These are phyloP conservation scores for Drosophila virilis DNA, from an alignment of 1,140 invertebrate species.

Conservation along the genomic window DNA sequence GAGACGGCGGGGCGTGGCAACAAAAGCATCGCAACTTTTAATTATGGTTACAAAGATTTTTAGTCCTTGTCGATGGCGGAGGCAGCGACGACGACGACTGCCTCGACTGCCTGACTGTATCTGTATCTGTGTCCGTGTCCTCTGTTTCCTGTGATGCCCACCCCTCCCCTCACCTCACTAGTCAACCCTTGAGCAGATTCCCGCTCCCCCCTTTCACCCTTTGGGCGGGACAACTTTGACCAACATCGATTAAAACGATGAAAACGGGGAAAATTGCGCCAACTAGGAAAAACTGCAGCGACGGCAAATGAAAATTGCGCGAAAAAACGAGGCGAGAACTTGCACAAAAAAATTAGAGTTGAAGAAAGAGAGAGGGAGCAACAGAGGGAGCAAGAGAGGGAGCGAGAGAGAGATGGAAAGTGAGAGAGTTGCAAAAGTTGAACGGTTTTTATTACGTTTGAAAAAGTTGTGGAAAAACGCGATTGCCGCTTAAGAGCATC, in stretches of 20 bases:
- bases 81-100: constrained; percentile 16
- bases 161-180: constrained; percentile 35
- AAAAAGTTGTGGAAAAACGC: constrained; percentile 79
- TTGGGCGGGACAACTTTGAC: constrained; percentile 64
- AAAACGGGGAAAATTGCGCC: constrained; percentile 81
- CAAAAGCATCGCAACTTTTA: constrained; percentile 72
- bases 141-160: constrained; percentile 7
- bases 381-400: not conserved
- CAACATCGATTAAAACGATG: constrained; percentile 83
- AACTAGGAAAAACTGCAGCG: constrained; percentile 79
- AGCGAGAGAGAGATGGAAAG: constrained; percentile 22
- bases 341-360: constrained; percentile 6
- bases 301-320: constrained; percentile 76
- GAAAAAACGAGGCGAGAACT: constrained; percentile 40
- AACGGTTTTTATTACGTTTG: constrained; percentile 78
- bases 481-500: constrained; percentile 78
- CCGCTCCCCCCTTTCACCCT: constrained; percentile 2
- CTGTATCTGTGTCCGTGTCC: not conserved
- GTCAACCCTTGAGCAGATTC: not conserved
- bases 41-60: constrained; percentile 83
- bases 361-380: not conserved
- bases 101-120: not conserved
- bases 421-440: constrained; percentile 59
- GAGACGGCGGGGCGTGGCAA: constrained; percentile 13
- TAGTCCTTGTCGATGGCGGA: constrained; percentile 69